Conservation (phyloP, 1,140 invertebrate species). For the Pollicipes pollicipes region DNA sequence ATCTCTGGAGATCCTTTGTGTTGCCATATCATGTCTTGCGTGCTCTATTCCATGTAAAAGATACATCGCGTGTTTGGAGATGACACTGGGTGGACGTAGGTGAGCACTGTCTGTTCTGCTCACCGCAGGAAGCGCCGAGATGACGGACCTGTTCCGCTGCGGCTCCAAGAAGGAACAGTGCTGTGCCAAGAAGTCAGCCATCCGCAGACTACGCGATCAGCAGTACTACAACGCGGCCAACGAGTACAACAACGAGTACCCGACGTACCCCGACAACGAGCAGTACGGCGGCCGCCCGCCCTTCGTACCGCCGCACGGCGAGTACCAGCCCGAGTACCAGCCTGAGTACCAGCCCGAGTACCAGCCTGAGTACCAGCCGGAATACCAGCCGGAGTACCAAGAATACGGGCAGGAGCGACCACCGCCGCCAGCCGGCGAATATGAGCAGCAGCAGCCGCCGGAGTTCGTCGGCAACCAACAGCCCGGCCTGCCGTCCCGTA, state of each 20-base stretch:
- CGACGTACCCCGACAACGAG: neutral
- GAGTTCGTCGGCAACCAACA: neutral
- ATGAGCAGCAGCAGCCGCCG: neutral
- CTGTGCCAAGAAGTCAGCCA: constrained; percentile 66
- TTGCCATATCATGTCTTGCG: too few species aligned
- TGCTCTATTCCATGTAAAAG: too few species aligned
- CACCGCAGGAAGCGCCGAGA: constrained; percentile 70
- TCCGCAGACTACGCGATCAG: constrained; percentile 13
- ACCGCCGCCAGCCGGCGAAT: neutral
- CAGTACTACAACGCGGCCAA: constrained; percentile 1
- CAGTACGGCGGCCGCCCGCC: neutral
- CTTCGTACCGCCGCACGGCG: neutral
- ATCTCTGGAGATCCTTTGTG: too few species aligned
- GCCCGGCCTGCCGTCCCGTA: neutral
- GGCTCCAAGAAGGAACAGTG: constrained; percentile 61
- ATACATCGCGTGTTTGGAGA: too few species aligned
- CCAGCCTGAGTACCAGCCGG: too few species aligned
- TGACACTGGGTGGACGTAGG: too few species aligned
- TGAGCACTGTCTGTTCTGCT: too few species aligned
- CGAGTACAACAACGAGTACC: constrained; percentile 4
- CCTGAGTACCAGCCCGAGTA: neutral
- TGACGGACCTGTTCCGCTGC: constrained; percentile 71
- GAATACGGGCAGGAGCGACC: too few species aligned
- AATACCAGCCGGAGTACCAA: neutral
- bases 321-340: constrained; percentile 1